A percentile compares a stretch with the other conserved stretches of the same genome.
Conservation (phyloP, 2,888 invertebrate species). For the Bibio marci region DNA sequence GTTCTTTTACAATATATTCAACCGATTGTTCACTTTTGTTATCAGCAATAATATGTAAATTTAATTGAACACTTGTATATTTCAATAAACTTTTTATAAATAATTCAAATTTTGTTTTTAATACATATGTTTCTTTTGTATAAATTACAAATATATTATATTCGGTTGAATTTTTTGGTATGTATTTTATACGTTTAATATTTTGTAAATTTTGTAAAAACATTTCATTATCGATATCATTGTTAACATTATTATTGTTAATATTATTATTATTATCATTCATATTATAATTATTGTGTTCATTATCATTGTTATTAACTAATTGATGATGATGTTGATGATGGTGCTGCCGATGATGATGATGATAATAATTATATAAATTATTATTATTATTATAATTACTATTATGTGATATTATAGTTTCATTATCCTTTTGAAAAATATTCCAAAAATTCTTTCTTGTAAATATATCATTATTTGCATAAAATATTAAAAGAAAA, state of each 20-base stretch:
- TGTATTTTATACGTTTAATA: slow-evolving; percentile 10
- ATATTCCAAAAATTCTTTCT: slow-evolving; percentile 8
- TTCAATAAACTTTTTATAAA: slow-evolving; percentile 24
- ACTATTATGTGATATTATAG: not conserved
- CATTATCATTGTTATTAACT: too few relatives aligned
- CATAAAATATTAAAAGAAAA: slow-evolving; percentile 22
- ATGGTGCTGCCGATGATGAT: too few relatives aligned
- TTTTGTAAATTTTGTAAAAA: slow-evolving; percentile 5
- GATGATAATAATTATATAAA: too few relatives aligned
- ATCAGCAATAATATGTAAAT: slow-evolving; percentile 45
- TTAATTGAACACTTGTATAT: slow-evolving; percentile 30
- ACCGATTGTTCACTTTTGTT: slow-evolving; percentile 37
- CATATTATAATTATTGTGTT: too few relatives aligned
- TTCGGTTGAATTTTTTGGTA: slow-evolving; percentile 13
- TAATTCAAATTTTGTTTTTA: slow-evolving; percentile 25
- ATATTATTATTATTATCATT: too few relatives aligned
- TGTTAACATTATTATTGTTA: too few relatives aligned
- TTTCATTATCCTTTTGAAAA: slow-evolving; percentile 7
- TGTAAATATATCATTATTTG: slow-evolving; percentile 19
- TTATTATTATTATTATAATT: too few relatives aligned
- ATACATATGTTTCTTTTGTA: slow-evolving; percentile 24
- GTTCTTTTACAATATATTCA: slow-evolving; percentile 29
- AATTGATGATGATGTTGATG: too few relatives aligned
- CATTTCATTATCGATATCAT: not conserved
- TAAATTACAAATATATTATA: slow-evolving; percentile 28